Percentiles rank a stretch among this genome's conserved stretches.
These are phyloP conservation scores for Athrips mouffetella DNA, from an alignment of 2,888 invertebrate species.

Conservation along the genomic window DNA sequence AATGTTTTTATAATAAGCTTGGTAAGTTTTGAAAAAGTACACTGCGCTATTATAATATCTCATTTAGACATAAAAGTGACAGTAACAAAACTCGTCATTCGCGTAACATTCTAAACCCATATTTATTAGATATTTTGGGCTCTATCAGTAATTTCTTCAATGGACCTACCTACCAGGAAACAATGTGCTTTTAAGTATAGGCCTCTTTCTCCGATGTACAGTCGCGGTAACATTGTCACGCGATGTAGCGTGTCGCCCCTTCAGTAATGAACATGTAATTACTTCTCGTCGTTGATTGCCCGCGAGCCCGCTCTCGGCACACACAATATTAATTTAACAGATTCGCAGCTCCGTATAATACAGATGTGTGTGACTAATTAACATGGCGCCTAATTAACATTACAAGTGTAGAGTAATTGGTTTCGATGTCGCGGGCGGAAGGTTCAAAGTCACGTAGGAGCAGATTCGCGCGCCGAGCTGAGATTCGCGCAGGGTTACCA, in stretches of 20 bases:
- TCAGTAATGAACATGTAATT: conserved; percentile 70
- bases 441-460: conserved; percentile 36
- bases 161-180: background rate
- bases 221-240: conserved; percentile 43
- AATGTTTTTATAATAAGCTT: no score
- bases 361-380: conserved; percentile 40
- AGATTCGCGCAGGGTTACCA: conserved; percentile 30
- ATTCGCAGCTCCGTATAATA: conserved; percentile 28
- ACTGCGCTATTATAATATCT: no score
- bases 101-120: no score
- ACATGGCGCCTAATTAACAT: conserved; percentile 52
- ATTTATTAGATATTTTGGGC: no score
- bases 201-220: background rate
- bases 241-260: conserved; percentile 60
- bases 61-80: no score
- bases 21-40: no score
- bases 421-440: conserved; percentile 40
- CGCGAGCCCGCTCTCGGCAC: conserved; percentile 33
- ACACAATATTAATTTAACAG: conserved; percentile 49
- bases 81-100: no score
- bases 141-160: no score
- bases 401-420: conserved; percentile 60
- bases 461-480: conserved; percentile 33
- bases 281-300: conserved; percentile 53
- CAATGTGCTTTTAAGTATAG: background rate